These are phyloP conservation scores for Brachyptera putata DNA, from an alignment of 2,888 invertebrate species.

Conservation along the genomic window DNA sequence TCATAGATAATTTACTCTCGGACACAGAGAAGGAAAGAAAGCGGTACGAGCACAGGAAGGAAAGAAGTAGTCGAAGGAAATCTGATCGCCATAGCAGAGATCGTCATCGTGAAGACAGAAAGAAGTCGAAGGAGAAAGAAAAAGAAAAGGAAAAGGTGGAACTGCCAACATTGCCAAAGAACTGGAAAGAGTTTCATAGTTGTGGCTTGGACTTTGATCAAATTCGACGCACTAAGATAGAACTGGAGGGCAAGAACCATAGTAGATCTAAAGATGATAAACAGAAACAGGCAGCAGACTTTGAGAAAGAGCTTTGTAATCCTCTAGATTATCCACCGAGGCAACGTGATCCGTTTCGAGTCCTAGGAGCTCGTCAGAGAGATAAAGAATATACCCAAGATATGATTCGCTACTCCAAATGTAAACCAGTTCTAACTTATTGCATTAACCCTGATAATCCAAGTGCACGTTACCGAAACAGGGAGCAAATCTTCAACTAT, in stretches of 20 bases:
- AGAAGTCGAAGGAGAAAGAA: not conserved
- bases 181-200: conserved; percentile 28
- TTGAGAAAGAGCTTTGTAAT: conserved; percentile 22
- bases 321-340: conserved; percentile 27
- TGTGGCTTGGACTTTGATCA: conserved; percentile 27
- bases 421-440: conserved; percentile 22
- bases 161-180: conserved; percentile 23
- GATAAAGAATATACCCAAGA: conserved; percentile 22
- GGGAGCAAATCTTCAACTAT: conserved; percentile 23
- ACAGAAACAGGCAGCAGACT: conserved; percentile 15
- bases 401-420: conserved; percentile 25
- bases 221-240: conserved; percentile 23
- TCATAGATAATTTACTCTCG: not conserved
- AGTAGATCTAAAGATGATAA: conserved; percentile 14
- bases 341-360: conserved; percentile 20
- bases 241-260: not conserved
- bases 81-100: conserved; percentile 5
- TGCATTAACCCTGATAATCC: conserved; percentile 24
- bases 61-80: not conserved
- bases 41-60: not conserved
- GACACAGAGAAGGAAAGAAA: not conserved
- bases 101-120: too few relatives aligned
- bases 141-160: not conserved
- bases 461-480: conserved; percentile 17
- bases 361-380: conserved; percentile 15